Evolutionary conservation across 1,140 invertebrate species (phyloP), one percentile per base, ranked within the genome.

Genomic region (Calephelis nemesis): DNA sequence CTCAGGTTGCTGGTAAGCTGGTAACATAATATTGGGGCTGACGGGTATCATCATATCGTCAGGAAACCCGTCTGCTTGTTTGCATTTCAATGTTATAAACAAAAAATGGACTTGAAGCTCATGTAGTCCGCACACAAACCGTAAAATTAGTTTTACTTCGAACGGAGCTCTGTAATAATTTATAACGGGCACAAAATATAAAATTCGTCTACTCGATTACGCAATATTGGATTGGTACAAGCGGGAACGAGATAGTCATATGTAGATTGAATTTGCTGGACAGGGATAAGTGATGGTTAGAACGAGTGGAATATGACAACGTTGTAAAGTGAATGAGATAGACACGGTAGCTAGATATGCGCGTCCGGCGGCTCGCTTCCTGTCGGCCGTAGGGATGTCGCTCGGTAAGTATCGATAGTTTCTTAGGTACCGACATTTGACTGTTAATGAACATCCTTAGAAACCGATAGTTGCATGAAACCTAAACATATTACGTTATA

Each of bases 331-430:
- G 83, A 88, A 83, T 76, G 85, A 84, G 87, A 89, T 84, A 87
- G 86, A 82, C 84, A 78, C 75, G 75, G 85, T 84, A 83, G 88
- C 84, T 85, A 89, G 88, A 91, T 91, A 91, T 78, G 79, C 80
- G 82, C 87, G 84, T 91, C 87, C 88, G 88, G 85, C 80, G 68
- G 79, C 74, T 60, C 76, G 77, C 85, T 91, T 91, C 88, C 88
- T 87, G 88, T 77, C 75, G 75, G 72, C 74, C 70, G 67, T 75
- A 72, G 77, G 71, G 76, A 54, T 67, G 70, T 49, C 47, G n/a
- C 19, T 65, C n/a, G 63, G 60, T 66, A 62, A 71, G 70, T 67
- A 50, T 15, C 58, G 63, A 72, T 69, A 62, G 45, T 62, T 49
- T 45, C n/a, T n/a, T n/a, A n/a, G 42, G 0, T 30, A 30, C 30